Evolutionary conservation across 2,888 invertebrate species (phyloP).

Genomic region (Chalcosyrphus nemorum): DNA sequence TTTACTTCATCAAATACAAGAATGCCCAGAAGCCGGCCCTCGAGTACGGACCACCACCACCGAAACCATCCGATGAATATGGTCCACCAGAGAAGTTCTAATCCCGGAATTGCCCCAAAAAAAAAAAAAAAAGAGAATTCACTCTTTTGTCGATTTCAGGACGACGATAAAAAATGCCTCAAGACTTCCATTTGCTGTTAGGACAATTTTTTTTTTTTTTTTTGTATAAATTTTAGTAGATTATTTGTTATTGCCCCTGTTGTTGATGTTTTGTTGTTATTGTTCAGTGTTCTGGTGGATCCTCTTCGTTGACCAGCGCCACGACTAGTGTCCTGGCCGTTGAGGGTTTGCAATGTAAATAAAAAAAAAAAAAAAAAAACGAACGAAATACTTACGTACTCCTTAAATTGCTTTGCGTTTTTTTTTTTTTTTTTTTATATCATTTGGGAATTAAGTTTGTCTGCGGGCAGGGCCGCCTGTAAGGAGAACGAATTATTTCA

Average conservation of each 20-base stretch:
- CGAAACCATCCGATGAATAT: slow-evolving; percentile 76
- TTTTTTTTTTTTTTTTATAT: slow-evolving; percentile 12
- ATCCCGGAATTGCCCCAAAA: slow-evolving; percentile 2
- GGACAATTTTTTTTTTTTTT: slow-evolving; percentile 45
- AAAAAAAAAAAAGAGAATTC: too few relatives aligned
- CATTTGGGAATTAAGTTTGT: slow-evolving; percentile 23
- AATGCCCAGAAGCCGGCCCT: slow-evolving; percentile 79
- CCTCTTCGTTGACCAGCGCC: slow-evolving; percentile 2
- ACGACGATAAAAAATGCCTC: slow-evolving; percentile 30
- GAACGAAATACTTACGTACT: slow-evolving; percentile 45
- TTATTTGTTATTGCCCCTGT: slow-evolving; percentile 61
- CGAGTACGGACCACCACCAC: slow-evolving; percentile 79
- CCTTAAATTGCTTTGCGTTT: slow-evolving; percentile 27
- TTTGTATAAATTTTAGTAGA: slow-evolving; percentile 61
- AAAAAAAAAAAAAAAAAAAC: slow-evolving; percentile 40
- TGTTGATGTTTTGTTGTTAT: slow-evolving; percentile 50
- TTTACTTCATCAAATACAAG: slow-evolving; percentile 93
- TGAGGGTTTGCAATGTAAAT: slow-evolving; percentile 55
- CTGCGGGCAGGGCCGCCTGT: not conserved
- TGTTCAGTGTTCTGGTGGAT: slow-evolving; percentile 20
- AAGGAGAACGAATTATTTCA: slow-evolving; percentile 58
- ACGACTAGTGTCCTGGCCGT: slow-evolving; percentile 12
- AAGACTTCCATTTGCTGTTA: slow-evolving; percentile 67
- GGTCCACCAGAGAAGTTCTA: slow-evolving; percentile 80
- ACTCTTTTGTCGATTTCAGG: slow-evolving; percentile 19